Base-by-base conservation (phyloP, 1,140 invertebrate species). In the Drosophila oshimai region DNA sequence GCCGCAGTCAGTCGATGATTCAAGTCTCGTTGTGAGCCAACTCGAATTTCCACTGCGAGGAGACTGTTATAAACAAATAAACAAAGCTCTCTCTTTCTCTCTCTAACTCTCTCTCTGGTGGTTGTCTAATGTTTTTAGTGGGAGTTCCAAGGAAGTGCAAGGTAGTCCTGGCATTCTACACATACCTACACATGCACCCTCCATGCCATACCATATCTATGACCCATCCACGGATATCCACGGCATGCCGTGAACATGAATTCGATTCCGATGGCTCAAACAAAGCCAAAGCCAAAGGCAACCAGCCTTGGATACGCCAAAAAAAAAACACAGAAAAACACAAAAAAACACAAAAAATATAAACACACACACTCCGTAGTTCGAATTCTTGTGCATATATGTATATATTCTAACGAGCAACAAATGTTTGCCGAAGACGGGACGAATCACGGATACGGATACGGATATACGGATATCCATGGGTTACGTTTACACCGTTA, bases 21-120 rank as follows among this genome's bases (percentile, higher is more conserved):
- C 33, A 44, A 41, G 62, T 26, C 62, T 26, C 62, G 62, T 65
- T 67, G 44, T 67, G 62, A 65, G 60, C 62, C 62, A 65, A 65
- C 62, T 67, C 60, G 60, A 67, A 67, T 67, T 64, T 64, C 58
- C 69, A 73, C 47, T 36, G 37, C 49, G 37, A n/a, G n/a, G n/a
- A n/a, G n/a, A 72, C 64, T 83, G 79, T 78, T 78, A 67, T 74
- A 83, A 84, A 72, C 61, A 79, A 75, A 86, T 79, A 79, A 79
- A 86, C 80, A 84, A 79, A 50, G 28, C 55, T 24, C 22, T 45
- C 24, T 10, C 7, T 28, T 13, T 13, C 34, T 42, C 42, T 33
- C 54, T 12, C 24, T 42, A 29, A 18, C 22, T 29, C 29, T 17
- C 18, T 6, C 28, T 4, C 5, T 28, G 17, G 20, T 22, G 50